Evolutionary conservation across 2,888 invertebrate genomes (phyloP).

Genomic region (Candidula unifasciata): DNA sequence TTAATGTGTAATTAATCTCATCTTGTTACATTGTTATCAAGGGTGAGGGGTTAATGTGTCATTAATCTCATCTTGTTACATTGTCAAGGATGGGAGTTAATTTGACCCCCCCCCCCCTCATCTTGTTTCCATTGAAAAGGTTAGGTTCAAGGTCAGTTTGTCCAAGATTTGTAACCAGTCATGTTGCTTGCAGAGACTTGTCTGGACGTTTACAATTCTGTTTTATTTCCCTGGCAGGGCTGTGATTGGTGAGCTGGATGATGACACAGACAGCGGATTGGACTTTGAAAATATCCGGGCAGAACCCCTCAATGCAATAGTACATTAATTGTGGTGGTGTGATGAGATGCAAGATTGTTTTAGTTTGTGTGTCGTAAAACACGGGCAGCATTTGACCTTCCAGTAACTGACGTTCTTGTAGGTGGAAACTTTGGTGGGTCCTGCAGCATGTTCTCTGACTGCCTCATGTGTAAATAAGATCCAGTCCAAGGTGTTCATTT

Average conservation of each 20-base stretch:
- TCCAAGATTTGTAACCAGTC: too few species aligned
- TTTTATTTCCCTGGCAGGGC: conserved; percentile 80
- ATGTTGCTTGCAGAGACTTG: background rate
- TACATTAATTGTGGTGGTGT: conserved; percentile 65
- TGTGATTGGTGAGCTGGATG: conserved; percentile 81
- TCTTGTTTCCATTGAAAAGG: too few species aligned
- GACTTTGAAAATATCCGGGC: conserved; percentile 81
- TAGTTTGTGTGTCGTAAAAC: background rate
- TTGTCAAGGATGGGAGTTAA: too few species aligned
- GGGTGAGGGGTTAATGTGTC: too few species aligned
- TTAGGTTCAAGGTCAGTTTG: too few species aligned
- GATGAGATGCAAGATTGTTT: background rate
- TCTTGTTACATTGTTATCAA: too few species aligned
- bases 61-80: too few species aligned
- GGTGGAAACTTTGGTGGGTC: too few species aligned
- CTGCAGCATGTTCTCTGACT: background rate
- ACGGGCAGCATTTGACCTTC: background rate
- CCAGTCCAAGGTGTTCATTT: too few species aligned
- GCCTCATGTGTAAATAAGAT: background rate
- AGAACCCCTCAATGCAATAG: conserved; percentile 79
- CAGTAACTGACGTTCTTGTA: background rate
- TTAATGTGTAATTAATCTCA: too few species aligned
- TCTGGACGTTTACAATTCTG: background rate
- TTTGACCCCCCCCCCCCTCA: too few species aligned
- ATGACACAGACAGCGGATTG: conserved; percentile 80